Conservation (phyloP, 2,113 vertebrate species). For the Todiramphus chloris region DNA sequence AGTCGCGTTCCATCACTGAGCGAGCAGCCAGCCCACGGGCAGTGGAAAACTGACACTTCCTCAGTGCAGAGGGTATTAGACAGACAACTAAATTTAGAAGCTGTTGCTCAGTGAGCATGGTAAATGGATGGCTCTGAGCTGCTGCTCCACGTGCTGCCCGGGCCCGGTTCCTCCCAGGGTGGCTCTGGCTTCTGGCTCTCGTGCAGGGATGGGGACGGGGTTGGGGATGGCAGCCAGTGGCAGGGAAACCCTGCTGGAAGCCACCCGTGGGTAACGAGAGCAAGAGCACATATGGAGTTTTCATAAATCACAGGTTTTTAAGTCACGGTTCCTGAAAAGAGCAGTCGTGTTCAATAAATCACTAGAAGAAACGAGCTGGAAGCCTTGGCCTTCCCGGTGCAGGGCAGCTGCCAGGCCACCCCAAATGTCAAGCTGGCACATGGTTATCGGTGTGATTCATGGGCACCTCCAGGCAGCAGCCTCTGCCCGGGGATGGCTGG, state of each 20-base stretch:
- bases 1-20: fast-evolving
- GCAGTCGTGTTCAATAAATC: neutral
- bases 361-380: neutral
- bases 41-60: neutral
- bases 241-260: neutral
- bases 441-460: neutral
- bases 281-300: neutral
- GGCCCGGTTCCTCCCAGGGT: fast-evolving
- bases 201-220: fast-evolving
- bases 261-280: fast-evolving
- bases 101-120: neutral
- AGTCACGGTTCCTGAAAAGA: neutral
- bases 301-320: neutral
- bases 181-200: neutral
- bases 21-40: neutral
- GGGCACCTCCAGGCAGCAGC: neutral
- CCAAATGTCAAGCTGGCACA: neutral
- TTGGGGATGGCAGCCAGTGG: neutral
- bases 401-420: neutral
- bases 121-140: neutral
- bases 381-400: neutral
- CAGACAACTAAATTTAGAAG: neutral
- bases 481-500: neutral
- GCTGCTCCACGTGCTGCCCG: neutral
- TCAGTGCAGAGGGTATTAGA: neutral